These are phyloP conservation scores for Spilarctia lutea DNA, from an alignment of 2,888 invertebrate species.

Conservation along the genomic window DNA sequence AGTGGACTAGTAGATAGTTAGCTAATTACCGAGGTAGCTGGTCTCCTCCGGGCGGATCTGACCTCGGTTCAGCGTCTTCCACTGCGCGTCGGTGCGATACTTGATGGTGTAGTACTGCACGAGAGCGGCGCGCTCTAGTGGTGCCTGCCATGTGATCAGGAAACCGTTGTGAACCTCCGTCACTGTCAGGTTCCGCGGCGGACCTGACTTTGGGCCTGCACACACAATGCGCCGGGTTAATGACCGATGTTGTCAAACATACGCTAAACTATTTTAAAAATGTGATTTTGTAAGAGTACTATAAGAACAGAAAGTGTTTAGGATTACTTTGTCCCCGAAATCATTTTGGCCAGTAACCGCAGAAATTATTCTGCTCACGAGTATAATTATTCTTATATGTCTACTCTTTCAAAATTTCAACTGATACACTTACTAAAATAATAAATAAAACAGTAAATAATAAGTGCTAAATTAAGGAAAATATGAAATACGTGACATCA, in stretches of 20 bases:
- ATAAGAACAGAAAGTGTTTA: background rate
- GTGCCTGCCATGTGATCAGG: constrained; percentile 96
- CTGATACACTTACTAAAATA: background rate
- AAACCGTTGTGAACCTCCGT: constrained; percentile 96
- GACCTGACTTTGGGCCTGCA: constrained; percentile 96
- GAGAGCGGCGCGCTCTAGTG: constrained; percentile 92
- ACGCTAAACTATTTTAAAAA: background rate
- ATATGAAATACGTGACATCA: constrained; percentile 1
- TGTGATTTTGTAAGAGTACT: background rate
- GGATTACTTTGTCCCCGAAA: too few species aligned
- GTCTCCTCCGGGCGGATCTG: constrained; percentile 96
- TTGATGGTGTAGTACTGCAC: constrained; percentile 97
- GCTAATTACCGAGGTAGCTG: constrained; percentile 91
- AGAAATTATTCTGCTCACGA: background rate
- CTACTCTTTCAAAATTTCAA: background rate
- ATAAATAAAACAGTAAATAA: background rate
- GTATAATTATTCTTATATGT: background rate
- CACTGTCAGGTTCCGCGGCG: constrained; percentile 96
- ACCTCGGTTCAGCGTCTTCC: constrained; percentile 95
- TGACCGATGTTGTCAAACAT: background rate
- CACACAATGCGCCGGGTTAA: background rate
- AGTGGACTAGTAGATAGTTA: background rate
- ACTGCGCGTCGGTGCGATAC: constrained; percentile 95
- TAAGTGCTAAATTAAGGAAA: constrained; percentile 20
- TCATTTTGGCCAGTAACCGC: background rate